Base-by-base conservation (phyloP, 2,113 vertebrate species). In the Corapipo altera region DNA sequence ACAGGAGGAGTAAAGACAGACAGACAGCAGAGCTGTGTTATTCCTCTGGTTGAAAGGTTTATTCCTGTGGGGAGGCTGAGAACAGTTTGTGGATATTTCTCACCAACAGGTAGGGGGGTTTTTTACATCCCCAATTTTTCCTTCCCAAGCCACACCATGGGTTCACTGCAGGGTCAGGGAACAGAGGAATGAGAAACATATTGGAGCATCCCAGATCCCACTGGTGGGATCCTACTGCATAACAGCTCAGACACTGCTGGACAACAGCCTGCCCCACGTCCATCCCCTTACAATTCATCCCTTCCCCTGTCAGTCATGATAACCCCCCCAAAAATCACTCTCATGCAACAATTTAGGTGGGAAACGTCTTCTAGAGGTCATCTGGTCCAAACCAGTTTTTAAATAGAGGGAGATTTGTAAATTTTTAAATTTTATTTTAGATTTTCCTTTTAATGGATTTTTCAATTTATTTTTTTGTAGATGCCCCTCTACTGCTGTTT, bases 21-120 rank as follows among this genome's bases (percentile, higher is more conserved):
- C 4, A 69, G 19, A 39, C 7, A 80, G 61, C 24, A 74, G 71
- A 88, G 74, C 55, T 46, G 43, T 11, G 12, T 11, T 27, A 51
- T 20, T 64, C 20, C 35, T 39, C 57, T 30, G 27, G 5, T 13
- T 9, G 8, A 75, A 65, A 15, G 18, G 16, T 33, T 82, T 49
- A 22, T 13, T 74, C 23, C 52, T 35, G 33, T 2, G 3, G 74
- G 61, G 39, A 85, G 55, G 48, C 43, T 59, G 57, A 69, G 21
- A 85, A 37, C 4, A n/a, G 10, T 16, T 48, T 49, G 7, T 9
- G 24, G 32, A 41, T 66, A 43, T 17, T 66, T 37, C 73, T 85
- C 6, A 5, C 17, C 1, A 1, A 46, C 5, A 41, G 9, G 5
- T 0, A 41, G 23, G 46, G 41, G 26, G 9, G 1, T 7, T 4